Conservation (phyloP, 2,797 vertebrate species). For the Eremophila alpestris region DNA sequence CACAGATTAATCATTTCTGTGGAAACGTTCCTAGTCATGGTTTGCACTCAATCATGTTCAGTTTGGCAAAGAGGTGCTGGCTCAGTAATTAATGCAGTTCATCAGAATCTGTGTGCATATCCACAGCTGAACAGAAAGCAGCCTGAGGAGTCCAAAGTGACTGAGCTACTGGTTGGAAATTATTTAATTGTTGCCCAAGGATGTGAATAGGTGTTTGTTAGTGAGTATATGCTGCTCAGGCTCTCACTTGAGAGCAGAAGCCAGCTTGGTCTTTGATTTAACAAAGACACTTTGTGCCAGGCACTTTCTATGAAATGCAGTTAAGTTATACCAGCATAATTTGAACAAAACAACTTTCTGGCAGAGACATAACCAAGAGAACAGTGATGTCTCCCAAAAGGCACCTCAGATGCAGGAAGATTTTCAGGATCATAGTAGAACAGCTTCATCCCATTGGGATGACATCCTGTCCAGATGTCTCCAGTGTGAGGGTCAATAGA, state of each 20-base stretch:
- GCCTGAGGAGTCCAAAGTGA: background rate
- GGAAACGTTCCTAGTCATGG: accelerated
- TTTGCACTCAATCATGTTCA: background rate
- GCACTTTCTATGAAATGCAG: background rate
- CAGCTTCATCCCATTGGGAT: conserved; percentile 81
- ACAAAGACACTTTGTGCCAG: background rate
- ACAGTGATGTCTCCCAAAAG: background rate
- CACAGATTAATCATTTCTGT: background rate
- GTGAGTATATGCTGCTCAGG: background rate
- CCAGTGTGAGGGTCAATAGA: conserved; percentile 83
- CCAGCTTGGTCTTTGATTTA: background rate
- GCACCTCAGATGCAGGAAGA: conserved; percentile 87
- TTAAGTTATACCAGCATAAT: background rate
- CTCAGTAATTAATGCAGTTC: background rate
- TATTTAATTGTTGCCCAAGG: background rate
- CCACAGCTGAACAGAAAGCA: background rate
- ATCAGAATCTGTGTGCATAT: background rate
- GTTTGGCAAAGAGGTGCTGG: background rate
- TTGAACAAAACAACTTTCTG: background rate
- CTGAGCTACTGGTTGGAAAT: background rate
- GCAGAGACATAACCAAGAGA: background rate
- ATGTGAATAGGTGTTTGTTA: background rate
- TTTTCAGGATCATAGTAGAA: conserved; percentile 73
- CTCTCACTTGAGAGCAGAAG: background rate
- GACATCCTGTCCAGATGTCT: conserved; percentile 87